Percentiles rank a stretch among this genome's conserved stretches.
Evolutionary conservation across 2,797 vertebrate species (phyloP).

Genomic region (Cynopterus sphinx): DNA sequence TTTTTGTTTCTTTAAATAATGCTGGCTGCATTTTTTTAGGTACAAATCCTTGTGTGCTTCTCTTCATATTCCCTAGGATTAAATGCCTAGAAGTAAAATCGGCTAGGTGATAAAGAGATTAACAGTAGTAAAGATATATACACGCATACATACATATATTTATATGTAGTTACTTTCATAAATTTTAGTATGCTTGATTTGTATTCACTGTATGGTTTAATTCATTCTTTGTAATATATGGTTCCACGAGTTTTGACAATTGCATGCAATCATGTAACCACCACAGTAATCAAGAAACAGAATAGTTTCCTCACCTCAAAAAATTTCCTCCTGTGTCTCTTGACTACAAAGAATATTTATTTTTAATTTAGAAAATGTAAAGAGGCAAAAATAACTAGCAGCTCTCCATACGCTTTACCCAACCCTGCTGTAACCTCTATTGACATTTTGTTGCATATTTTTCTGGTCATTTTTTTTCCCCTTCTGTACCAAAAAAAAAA

Average conservation of each 20-base stretch:
- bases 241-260: neutral
- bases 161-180: neutral
- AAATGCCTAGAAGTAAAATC: conserved; percentile 30
- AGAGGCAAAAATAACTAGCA: neutral
- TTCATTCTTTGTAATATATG: neutral
- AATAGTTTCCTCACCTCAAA: neutral
- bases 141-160: neutral
- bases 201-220: neutral
- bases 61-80: neutral
- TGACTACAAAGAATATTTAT: neutral
- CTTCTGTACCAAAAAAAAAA: neutral
- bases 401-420: neutral
- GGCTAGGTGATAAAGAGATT: neutral
- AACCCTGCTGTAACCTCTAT: neutral
- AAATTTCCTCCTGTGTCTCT: neutral
- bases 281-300: neutral
- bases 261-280: neutral
- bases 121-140: neutral
- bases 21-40: neutral
- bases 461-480: neutral
- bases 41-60: neutral
- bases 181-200: conserved; percentile 20
- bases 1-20: conserved; percentile 32
- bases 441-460: neutral
- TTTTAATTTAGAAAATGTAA: conserved; percentile 27